Evolutionary conservation across 1,140 invertebrate species (phyloP).

Genomic region (Lanistes nyassanus): DNA sequence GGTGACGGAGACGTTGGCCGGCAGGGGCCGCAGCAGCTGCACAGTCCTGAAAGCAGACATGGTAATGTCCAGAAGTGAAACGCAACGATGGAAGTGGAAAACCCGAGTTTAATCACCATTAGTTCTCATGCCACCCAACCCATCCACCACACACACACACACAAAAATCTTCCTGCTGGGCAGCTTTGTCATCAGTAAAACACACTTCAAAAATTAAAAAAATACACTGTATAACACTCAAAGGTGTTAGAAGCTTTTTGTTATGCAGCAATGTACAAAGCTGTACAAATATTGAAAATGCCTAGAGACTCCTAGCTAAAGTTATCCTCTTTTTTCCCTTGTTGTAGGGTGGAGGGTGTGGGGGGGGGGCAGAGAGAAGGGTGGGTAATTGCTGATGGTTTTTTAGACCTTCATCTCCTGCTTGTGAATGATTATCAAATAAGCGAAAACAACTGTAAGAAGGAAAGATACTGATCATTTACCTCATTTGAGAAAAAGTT

Average conservation of each 20-base stretch:
- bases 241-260: too few relatives aligned
- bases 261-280: too few relatives aligned
- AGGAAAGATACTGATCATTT: constrained; percentile 17
- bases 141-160: neutral
- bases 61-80: too few relatives aligned
- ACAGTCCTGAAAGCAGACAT: constrained; percentile 45
- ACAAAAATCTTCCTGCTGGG: too few relatives aligned
- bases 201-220: neutral
- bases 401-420: neutral
- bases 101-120: neutral
- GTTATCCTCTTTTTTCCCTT: too few relatives aligned
- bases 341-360: too few relatives aligned
- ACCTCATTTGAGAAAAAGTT: constrained; percentile 65
- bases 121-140: neutral
- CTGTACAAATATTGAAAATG: too few relatives aligned
- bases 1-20: constrained; percentile 59
- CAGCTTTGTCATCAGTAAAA: neutral
- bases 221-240: too few relatives aligned
- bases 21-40: constrained; percentile 52
- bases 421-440: neutral
- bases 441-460: neutral
- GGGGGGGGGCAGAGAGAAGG: neutral
- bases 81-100: too few relatives aligned
- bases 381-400: too few relatives aligned
- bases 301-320: too few relatives aligned